Percentiles rank a stretch among this genome's conserved stretches.
Evolutionary conservation across 2,797 vertebrate genomes (phyloP).

Genomic region (Ctenochaetus hawaiiensis): DNA sequence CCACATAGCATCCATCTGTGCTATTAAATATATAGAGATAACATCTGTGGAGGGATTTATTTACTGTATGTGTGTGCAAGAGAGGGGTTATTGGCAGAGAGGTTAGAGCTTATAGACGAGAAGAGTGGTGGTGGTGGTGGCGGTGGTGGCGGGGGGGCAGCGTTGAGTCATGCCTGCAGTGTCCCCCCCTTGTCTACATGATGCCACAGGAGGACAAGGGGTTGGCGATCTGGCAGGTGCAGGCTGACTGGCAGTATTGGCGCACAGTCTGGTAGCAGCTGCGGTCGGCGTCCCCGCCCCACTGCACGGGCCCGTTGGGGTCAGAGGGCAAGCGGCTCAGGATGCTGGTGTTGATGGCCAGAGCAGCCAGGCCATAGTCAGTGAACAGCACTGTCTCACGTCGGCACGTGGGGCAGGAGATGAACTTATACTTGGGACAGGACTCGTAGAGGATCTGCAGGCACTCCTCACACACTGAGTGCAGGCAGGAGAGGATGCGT

Average conservation of each 20-base stretch:
- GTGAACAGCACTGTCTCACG: constrained; percentile 99
- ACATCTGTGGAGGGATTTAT: constrained; percentile 83
- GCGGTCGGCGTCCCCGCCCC: constrained; percentile 96
- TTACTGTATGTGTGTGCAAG: constrained; percentile 70
- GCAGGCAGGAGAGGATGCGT: constrained; percentile 97
- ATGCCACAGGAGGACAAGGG: constrained; percentile 97
- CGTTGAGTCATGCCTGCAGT: constrained; percentile 63
- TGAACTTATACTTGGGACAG: constrained; percentile 99
- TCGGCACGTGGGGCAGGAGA: constrained; percentile 97
- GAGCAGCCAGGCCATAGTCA: constrained; percentile 96
- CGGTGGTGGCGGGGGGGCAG: constrained; percentile 23
- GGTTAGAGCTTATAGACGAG: constrained; percentile 72
- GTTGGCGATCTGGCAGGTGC: constrained; percentile 97
- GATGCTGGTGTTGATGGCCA: constrained; percentile 99
- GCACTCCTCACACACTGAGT: constrained; percentile 98
- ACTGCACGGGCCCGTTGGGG: constrained; percentile 91
- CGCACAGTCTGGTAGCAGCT: constrained; percentile 99
- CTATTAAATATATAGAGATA: constrained; percentile 89
- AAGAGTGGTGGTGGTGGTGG: constrained; percentile 49
- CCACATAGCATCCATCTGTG: constrained; percentile 86
- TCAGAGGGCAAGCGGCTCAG: constrained; percentile 95
- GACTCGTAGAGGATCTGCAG: constrained; percentile 99
- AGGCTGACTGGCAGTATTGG: constrained; percentile 98
- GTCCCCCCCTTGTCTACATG: constrained; percentile 88
- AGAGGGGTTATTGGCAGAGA: constrained; percentile 49